Percentiles rank a stretch among this genome's conserved stretches.
phyloP scores from a whole-genome alignment of 2,113 vertebrate species.

The Urocolius indicus region DNA sequence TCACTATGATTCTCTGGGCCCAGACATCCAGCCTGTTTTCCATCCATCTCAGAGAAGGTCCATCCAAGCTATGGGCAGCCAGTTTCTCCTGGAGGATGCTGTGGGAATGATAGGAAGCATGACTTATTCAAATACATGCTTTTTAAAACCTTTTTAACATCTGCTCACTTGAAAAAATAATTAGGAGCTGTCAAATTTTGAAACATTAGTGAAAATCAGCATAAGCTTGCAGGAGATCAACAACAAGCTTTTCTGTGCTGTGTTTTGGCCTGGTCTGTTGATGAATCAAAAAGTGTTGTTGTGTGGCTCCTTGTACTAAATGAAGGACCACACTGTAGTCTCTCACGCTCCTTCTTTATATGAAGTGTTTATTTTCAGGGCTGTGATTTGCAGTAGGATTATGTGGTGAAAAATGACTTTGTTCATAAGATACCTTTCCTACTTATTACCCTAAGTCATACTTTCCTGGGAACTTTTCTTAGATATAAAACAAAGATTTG shows the following conservation, averaged over 20 bases:
- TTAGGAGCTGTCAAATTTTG: neutral
- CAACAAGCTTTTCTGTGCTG: neutral
- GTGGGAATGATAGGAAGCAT: neutral
- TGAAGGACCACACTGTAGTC: neutral
- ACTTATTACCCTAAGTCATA: neutral
- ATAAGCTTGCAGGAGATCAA: neutral
- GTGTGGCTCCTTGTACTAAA: neutral
- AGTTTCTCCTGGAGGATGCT: no score
- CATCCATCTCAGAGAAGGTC: no score
- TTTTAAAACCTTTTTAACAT: neutral
- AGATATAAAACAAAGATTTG: neutral
- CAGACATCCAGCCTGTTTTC: no score
- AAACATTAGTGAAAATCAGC: neutral
- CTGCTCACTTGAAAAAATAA: neutral
- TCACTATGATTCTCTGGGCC: no score
- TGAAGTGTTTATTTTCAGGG: neutral
- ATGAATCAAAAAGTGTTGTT: neutral
- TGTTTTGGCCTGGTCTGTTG: neutral
- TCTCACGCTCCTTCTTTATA: neutral
- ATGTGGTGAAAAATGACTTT: neutral
- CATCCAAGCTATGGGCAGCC: no score
- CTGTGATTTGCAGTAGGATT: neutral
- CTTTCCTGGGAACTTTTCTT: neutral
- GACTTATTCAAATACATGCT: neutral
- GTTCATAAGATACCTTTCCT: neutral